These are phyloP conservation scores for Corythornis vintsioides DNA, from an alignment of 2,113 vertebrate genomes.

Conservation along the genomic window DNA sequence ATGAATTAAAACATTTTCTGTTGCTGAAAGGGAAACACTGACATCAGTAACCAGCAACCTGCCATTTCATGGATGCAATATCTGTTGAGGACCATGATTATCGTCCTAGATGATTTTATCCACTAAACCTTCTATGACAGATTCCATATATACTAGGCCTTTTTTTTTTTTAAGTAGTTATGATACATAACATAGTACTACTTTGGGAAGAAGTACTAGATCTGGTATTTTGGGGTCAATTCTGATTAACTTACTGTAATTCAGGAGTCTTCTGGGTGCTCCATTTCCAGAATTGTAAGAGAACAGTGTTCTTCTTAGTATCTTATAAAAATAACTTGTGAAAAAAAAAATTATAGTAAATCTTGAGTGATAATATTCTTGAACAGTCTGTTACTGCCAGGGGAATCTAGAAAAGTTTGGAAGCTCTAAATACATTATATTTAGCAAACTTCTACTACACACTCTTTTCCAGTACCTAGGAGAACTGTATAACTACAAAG, in stretches of 20 bases:
- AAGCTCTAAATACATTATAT: neutral
- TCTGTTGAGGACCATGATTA: neutral
- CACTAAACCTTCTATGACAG: neutral
- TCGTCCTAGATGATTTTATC: neutral
- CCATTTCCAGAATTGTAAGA: neutral
- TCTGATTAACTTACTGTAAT: neutral
- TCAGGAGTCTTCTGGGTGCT: neutral
- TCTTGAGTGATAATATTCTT: neutral
- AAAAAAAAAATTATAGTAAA: neutral
- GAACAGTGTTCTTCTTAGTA: neutral
- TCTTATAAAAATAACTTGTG: neutral
- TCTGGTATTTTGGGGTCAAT: neutral
- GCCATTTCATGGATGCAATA: neutral
- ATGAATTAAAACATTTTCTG: neutral
- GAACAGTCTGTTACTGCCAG: neutral
- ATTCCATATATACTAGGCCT: neutral
- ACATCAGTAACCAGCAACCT: neutral
- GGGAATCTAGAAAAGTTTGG: slow-evolving; percentile 9
- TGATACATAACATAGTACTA: neutral
- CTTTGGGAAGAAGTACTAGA: neutral
- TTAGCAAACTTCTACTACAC: neutral
- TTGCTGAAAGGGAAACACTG: neutral
- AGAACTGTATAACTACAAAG: slow-evolving; percentile 12
- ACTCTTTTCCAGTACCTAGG: neutral
- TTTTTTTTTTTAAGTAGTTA: neutral